Base-by-base conservation (phyloP, 2,797 vertebrate genomes). In the Helicolenus hilgendorfi region DNA sequence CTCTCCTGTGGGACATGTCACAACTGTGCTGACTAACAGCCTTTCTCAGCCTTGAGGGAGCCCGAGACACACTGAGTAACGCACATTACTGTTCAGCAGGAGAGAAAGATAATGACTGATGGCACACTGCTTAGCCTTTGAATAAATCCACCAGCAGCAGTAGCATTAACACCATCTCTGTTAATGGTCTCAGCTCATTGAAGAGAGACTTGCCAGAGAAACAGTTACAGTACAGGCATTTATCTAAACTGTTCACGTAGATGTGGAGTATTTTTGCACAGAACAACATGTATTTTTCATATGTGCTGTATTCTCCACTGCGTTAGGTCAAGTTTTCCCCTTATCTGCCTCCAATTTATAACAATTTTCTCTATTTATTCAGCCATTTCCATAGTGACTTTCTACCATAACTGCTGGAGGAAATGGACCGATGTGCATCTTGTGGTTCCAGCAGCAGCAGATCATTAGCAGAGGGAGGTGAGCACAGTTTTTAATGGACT, bases 1-100 rank as follows among this genome's bases (percentile, higher is more conserved):
- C 13, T 38, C 4, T 83, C 79, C 84, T 80, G 74, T 63, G 72
- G 80, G 90, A 76, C 38, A 22, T 83, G 89, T 89, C 84, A 88
- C 72, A 36, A 56, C 76, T 84, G 72, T 89, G 88, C 89, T 91
- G 89, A 94, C 85, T 79, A 88, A 84, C 72, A 79, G 76, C 35
- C 36, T 78, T 69, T 71, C 64, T 56, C 8, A 27, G 74, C 88
- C 85, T 41, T 5, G 24, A 74, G 89, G 88, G 79, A 85, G 26
- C 11, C 49, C 13, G 3, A 74, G 73, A 82, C 69, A 73, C 2
- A 72, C 53, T 8, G 55, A 58, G 62, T 36, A 63, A 77, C 78
- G 41, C 79, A 67, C 73, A 85, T 22, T 20, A 58, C 15, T 27
- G 13, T 75, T 62, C 73, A 77, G 81, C 68, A 60, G 58, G 76